Evolutionary conservation across 2,888 invertebrate genomes (phyloP).

Genomic region (Orthosia gracilis): DNA sequence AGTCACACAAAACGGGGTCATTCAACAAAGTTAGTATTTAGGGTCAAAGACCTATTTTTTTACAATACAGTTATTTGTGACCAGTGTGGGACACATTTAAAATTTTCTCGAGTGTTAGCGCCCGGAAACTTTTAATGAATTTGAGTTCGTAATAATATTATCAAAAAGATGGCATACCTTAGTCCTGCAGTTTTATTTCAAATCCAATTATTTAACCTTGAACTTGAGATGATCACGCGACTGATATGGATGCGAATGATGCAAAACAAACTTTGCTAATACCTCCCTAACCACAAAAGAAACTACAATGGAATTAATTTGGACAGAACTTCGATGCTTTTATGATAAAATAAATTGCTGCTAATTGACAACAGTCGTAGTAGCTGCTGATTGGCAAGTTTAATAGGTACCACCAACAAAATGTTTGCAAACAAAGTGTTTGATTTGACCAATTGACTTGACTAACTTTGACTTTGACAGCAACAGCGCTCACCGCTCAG

Average conservation of each 20-base stretch:
- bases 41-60: conserved; percentile 62
- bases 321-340: not conserved
- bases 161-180: conserved; percentile 29
- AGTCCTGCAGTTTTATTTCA: conserved; percentile 7
- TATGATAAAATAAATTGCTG: conserved; percentile 19
- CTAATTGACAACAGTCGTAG: conserved; percentile 29
- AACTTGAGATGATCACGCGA: conserved; percentile 75
- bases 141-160: not conserved
- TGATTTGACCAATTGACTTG: not conserved
- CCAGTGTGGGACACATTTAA: conserved; percentile 32
- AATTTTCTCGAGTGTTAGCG: not conserved
- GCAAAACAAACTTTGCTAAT: conserved; percentile 15
- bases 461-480: conserved; percentile 26
- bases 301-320: conserved; percentile 9
- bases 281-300: not conserved
- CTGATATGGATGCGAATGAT: conserved; percentile 29
- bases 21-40: conserved; percentile 8
- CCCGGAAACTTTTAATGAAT: not conserved
- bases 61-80: conserved; percentile 50
- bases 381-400: conserved; percentile 23
- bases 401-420: not conserved
- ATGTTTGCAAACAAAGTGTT: conserved; percentile 64
- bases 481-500: too few relatives aligned
- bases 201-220: conserved; percentile 70
- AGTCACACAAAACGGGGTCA: not conserved